Percentiles rank a stretch among this genome's conserved stretches.
Evolutionary conservation across 2,113 vertebrate species (phyloP).

Genomic region (Malurus alboscapulatus): DNA sequence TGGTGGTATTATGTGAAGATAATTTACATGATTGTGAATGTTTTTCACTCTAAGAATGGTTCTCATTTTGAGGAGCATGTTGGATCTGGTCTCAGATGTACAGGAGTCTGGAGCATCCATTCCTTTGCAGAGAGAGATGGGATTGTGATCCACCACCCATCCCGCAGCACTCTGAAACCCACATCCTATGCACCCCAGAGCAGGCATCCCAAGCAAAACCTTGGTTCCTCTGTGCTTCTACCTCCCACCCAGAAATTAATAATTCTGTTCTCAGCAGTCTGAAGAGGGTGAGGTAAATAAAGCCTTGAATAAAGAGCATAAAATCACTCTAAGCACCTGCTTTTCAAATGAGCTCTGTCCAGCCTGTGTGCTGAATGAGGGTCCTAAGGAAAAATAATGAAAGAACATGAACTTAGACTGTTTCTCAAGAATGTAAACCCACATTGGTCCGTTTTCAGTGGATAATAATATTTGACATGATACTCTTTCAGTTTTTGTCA

Average conservation of each 20-base stretch:
- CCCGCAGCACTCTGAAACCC: background rate
- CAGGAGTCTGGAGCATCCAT: background rate
- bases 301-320: background rate
- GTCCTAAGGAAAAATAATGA: background rate
- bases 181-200: background rate
- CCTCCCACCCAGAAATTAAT: background rate
- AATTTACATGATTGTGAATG: background rate
- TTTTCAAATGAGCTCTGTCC: background rate
- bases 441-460: background rate
- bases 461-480: background rate
- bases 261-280: background rate
- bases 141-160: background rate
- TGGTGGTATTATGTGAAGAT: background rate
- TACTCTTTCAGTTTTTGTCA: background rate
- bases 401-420: background rate
- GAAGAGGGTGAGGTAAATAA: background rate
- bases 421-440: background rate
- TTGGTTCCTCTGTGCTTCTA: background rate
- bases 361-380: background rate
- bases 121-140: background rate
- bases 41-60: background rate
- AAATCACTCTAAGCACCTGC: background rate
- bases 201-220: background rate
- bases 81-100: background rate
- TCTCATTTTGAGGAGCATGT: background rate